Evolutionary conservation across 2,113 vertebrate genomes (phyloP).

Genomic region (Dipodomys stephensi): DNA sequence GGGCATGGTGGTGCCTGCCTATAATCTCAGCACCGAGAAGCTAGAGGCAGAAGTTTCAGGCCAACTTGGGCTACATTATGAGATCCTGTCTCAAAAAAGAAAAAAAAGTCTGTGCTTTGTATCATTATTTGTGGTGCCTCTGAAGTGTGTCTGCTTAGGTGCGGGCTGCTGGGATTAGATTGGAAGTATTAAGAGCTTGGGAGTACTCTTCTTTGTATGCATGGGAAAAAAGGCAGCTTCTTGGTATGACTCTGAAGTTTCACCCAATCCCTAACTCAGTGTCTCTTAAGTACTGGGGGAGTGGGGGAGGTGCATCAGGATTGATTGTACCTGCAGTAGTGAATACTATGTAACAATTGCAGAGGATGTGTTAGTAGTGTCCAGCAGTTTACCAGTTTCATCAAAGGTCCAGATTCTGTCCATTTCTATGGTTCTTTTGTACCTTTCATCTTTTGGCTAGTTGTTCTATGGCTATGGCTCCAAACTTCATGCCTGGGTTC

Average conservation of each 20-base stretch:
- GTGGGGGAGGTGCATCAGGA: not conserved
- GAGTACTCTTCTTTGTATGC: not conserved
- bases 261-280: not conserved
- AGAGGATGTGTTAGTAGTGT: not conserved
- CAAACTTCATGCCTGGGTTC: not conserved
- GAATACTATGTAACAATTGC: not conserved
- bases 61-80: not conserved
- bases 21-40: not conserved
- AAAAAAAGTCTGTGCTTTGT: slow-evolving; percentile 1
- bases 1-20: not conserved
- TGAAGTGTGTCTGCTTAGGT: slow-evolving; percentile 54
- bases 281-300: not conserved
- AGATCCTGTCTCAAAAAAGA: not conserved
- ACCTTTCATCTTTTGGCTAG: not conserved
- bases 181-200: not conserved
- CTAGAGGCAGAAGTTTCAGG: not conserved
- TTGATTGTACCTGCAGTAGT: not conserved
- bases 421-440: not conserved
- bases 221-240: not conserved
- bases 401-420: not conserved
- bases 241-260: not conserved
- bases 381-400: not conserved
- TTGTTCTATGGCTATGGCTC: not conserved
- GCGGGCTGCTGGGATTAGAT: not conserved
- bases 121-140: not conserved